Evolutionary conservation across 2,797 vertebrate species (phyloP).

Genomic region (Leptatherina wallacei): DNA sequence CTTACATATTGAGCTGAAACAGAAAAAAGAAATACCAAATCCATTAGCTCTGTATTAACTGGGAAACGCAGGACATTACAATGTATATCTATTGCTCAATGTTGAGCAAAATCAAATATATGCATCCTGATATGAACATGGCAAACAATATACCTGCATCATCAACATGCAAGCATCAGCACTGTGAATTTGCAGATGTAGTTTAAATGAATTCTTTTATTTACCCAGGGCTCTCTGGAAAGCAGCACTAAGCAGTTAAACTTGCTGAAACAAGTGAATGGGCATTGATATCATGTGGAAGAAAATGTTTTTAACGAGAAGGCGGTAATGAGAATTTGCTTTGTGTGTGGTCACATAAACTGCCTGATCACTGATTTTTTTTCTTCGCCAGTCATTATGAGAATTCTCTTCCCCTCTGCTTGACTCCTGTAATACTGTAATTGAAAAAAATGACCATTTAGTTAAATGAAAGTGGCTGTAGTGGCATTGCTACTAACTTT

Average conservation of each 20-base stretch:
- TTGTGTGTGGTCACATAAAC: constrained; percentile 9
- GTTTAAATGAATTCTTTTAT: background rate
- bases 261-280: background rate
- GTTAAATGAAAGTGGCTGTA: background rate
- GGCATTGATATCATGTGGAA: constrained; percentile 3
- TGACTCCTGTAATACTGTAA: background rate
- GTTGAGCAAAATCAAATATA: background rate
- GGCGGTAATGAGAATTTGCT: background rate
- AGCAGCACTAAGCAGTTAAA: background rate
- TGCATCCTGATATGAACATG: background rate
- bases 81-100: background rate
- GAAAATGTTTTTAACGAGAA: background rate
- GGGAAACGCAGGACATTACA: background rate
- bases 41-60: background rate
- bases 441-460: background rate
- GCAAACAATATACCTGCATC: background rate
- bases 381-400: too few relatives aligned
- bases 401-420: background rate
- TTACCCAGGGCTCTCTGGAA: background rate
- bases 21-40: background rate
- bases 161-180: background rate
- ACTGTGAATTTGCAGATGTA: background rate
- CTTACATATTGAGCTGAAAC: background rate
- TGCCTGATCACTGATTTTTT: too few relatives aligned
- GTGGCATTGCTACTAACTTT: background rate